Percentiles rank a stretch among this genome's conserved stretches.
Evolutionary conservation across 1,140 invertebrate genomes (phyloP).

Genomic region (Pachypeltis micranthus): DNA sequence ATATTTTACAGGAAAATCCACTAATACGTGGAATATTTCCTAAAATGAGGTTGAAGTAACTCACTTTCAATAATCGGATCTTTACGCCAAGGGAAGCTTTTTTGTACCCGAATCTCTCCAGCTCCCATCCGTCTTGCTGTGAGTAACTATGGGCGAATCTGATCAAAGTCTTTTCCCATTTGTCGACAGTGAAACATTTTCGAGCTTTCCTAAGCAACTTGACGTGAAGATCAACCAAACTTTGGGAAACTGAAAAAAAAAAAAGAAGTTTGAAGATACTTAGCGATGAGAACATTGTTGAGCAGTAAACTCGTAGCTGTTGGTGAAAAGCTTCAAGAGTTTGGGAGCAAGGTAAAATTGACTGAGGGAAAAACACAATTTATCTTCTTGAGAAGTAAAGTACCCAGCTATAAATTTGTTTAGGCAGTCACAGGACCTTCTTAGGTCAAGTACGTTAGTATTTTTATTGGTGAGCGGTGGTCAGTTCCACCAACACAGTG

Average conservation of each 20-base stretch:
- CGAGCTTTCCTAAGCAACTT: slow-evolving; percentile 77
- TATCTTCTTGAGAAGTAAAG: not conserved
- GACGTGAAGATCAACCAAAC: slow-evolving; percentile 73
- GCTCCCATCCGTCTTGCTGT: slow-evolving; percentile 84
- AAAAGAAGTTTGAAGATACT: not conserved
- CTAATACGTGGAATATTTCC: too few relatives aligned
- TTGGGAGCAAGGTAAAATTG: not conserved
- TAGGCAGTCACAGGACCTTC: not conserved
- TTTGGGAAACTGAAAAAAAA: slow-evolving; percentile 56
- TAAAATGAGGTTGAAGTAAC: too few relatives aligned
- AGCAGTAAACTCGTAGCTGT: too few relatives aligned
- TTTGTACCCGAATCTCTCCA: slow-evolving; percentile 91
- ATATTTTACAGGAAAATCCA: too few relatives aligned
- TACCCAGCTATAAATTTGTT: not conserved
- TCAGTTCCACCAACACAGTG: too few relatives aligned
- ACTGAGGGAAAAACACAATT: not conserved
- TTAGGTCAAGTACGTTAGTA: not conserved
- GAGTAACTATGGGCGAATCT: slow-evolving; percentile 85
- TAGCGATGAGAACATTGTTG: too few relatives aligned
- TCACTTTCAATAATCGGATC: slow-evolving; percentile 73
- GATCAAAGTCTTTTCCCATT: slow-evolving; percentile 79
- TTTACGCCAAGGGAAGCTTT: slow-evolving; percentile 79
- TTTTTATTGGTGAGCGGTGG: too few relatives aligned
- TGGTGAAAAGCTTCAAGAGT: too few relatives aligned
- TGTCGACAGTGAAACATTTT: slow-evolving; percentile 69